Percentiles rank a stretch among this genome's conserved stretches.
Conservation (phyloP, 2,797 vertebrate species). For the Galago senegalensis region DNA sequence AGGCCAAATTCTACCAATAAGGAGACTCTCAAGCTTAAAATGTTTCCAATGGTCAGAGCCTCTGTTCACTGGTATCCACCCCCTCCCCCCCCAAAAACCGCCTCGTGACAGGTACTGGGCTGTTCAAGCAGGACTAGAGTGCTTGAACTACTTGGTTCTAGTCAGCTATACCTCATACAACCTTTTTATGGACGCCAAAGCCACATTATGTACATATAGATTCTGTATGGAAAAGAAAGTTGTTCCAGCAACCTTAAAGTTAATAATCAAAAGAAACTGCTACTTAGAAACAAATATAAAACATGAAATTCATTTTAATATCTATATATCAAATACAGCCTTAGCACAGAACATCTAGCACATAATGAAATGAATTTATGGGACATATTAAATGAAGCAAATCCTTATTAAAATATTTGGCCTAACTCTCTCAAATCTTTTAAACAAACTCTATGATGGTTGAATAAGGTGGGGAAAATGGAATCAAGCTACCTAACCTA, state of each 20-base stretch:
- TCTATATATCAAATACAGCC: conserved; percentile 83
- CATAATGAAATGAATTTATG: conserved; percentile 79
- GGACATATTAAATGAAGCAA: conserved; percentile 79
- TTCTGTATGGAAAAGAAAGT: conserved; percentile 84
- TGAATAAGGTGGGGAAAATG: conserved; percentile 88
- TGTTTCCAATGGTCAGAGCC: background rate
- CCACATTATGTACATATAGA: conserved; percentile 62
- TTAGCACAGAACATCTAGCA: conserved; percentile 82
- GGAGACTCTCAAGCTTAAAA: background rate
- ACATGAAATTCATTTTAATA: conserved; percentile 85
- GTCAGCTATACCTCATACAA: background rate
- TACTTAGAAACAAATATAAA: conserved; percentile 88
- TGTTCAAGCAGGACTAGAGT: background rate
- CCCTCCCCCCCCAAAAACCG: background rate
- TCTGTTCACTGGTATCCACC: background rate
- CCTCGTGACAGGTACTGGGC: background rate
- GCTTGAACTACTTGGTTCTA: background rate
- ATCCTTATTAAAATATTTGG: conserved; percentile 82
- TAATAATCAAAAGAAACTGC: conserved; percentile 83
- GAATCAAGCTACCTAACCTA: conserved; percentile 52
- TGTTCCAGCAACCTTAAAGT: conserved; percentile 88
- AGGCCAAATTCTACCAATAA: conserved; percentile 29
- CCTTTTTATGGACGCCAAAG: conserved; percentile 35
- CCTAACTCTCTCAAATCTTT: conserved; percentile 78
- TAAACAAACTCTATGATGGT: conserved; percentile 78